Percentiles rank a stretch among this genome's conserved stretches.
These are phyloP conservation scores for Hiodon tergisus DNA, from an alignment of 2,113 vertebrate species.

Conservation along the genomic window DNA sequence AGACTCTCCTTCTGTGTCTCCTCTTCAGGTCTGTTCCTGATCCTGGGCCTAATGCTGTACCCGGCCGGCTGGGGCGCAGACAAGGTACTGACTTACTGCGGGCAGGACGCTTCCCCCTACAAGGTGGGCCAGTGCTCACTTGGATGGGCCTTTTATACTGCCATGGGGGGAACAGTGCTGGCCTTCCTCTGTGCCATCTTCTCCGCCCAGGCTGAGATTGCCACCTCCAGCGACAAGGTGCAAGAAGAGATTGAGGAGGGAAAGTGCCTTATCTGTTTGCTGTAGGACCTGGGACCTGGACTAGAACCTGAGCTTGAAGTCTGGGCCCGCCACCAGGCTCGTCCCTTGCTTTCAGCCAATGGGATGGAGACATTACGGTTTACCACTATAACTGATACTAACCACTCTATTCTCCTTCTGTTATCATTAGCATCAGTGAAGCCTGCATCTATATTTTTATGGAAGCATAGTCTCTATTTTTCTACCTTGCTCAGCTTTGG, in stretches of 20 bases:
- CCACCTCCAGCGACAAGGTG: conserved; percentile 83
- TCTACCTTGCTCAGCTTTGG: conserved; percentile 16
- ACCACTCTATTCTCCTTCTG: background rate
- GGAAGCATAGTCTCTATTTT: background rate
- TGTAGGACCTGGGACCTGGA: conserved; percentile 51
- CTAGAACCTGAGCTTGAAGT: background rate
- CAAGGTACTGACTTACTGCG: conserved; percentile 74
- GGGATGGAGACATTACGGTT: conserved; percentile 15
- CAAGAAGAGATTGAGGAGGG: conserved; percentile 86
- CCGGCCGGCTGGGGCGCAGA: conserved; percentile 82
- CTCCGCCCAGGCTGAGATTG: conserved; percentile 81
- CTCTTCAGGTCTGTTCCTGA: conserved; percentile 74
- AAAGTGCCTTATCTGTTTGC: conserved; percentile 79
- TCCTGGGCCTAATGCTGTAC: conserved; percentile 79
- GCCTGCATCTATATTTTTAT: background rate
- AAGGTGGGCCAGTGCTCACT: conserved; percentile 75
- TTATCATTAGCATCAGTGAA: background rate
- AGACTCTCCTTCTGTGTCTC: conserved; percentile 26
- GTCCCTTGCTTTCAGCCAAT: background rate
- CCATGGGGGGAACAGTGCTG: conserved; percentile 74
- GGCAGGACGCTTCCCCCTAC: conserved; percentile 74
- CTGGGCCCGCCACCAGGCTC: background rate
- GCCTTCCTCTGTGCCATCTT: conserved; percentile 81
- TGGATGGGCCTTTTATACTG: conserved; percentile 84
- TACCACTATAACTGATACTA: conserved; percentile 4